Evolutionary conservation across 1,140 invertebrate species (phyloP).

Genomic region (Bacillus rossius): DNA sequence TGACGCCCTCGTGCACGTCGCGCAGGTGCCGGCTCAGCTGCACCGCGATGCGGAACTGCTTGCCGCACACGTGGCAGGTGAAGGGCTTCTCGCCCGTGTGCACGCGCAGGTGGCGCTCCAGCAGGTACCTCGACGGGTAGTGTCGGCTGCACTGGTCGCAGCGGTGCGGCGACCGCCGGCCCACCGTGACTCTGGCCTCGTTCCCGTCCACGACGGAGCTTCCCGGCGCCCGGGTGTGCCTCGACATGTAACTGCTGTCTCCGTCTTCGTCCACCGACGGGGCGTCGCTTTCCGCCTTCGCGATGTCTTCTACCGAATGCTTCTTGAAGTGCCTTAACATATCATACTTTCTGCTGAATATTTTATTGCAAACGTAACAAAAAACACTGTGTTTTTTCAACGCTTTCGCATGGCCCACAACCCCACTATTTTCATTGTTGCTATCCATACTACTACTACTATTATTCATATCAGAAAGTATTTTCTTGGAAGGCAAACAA

Average conservation of each 20-base stretch:
- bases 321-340: conserved; percentile 2
- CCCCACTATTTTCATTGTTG: conserved; percentile 7
- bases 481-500: conserved; percentile 19
- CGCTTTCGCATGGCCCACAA: conserved; percentile 21
- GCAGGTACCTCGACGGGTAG: conserved; percentile 53
- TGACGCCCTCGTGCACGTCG: conserved; percentile 56
- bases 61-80: conserved; percentile 66
- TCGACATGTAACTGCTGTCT: conserved; percentile 6
- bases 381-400: conserved; percentile 9
- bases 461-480: conserved; percentile 16
- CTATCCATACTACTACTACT: conserved; percentile 13
- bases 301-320: conserved; percentile 2
- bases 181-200: conserved; percentile 43
- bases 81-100: conserved; percentile 69
- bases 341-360: conserved; percentile 10
- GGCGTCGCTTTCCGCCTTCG: conserved; percentile 11
- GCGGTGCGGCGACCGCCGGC: conserved; percentile 44
- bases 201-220: conserved; percentile 38
- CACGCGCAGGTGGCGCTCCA: conserved; percentile 53
- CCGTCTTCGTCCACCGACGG: conserved; percentile 16
- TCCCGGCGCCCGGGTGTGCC: conserved; percentile 1
- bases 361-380: conserved; percentile 13
- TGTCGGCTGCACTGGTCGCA: conserved; percentile 54
- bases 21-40: conserved; percentile 54
- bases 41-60: conserved; percentile 59